Evolutionary conservation across 2,797 vertebrate species (phyloP).

Genomic region (Cynopterus sphinx): DNA sequence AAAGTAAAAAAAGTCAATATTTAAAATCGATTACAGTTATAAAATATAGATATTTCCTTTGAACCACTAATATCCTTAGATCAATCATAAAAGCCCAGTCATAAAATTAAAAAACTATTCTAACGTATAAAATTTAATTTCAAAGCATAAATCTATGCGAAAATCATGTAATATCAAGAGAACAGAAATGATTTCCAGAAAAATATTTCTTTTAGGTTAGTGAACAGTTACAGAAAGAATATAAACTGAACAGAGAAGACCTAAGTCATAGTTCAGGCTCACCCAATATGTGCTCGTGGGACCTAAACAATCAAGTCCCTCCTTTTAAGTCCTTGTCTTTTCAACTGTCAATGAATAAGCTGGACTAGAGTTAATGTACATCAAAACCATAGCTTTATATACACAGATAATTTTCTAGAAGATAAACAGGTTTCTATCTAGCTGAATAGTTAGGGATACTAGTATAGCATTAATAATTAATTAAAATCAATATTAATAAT

Average conservation of each 20-base stretch:
- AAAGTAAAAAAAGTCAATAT: background rate
- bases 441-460: background rate
- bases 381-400: background rate
- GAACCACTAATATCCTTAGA: background rate
- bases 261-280: background rate
- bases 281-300: background rate
- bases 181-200: background rate
- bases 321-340: background rate
- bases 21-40: background rate
- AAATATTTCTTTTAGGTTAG: background rate
- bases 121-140: conserved; percentile 41
- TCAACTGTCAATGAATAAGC: background rate
- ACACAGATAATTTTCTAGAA: background rate
- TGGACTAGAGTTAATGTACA: background rate
- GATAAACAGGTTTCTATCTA: conserved; percentile 4
- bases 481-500: background rate
- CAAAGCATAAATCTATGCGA: background rate
- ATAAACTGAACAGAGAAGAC: background rate
- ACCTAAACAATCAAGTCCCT: background rate
- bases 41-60: background rate
- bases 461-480: background rate
- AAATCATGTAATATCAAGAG: background rate
- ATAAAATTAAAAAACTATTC: background rate
- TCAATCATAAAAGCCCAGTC: background rate
- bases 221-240: background rate